These are phyloP conservation scores for Centropus unirufus DNA, from an alignment of 2,113 vertebrate species.

Conservation along the genomic window DNA sequence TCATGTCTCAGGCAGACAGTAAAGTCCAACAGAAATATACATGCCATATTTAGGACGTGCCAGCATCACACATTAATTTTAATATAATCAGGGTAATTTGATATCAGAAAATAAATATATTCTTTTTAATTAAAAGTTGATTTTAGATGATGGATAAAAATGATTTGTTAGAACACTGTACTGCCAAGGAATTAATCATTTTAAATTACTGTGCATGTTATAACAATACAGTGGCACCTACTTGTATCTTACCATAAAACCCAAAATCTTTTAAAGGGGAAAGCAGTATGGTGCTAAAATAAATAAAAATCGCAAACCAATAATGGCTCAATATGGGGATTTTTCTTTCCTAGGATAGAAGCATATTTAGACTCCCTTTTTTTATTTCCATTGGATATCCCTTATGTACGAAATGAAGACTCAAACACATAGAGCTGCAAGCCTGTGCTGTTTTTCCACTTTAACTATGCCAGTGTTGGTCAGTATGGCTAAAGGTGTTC, in stretches of 20 bases:
- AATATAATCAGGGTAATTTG: conserved; percentile 11
- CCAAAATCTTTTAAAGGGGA: not conserved
- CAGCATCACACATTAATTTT: not conserved
- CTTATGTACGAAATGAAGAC: not conserved
- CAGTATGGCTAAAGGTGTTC: rapidly evolving
- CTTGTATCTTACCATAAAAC: not conserved
- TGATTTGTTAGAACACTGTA: not conserved
- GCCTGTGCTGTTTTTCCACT: not conserved
- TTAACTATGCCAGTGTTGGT: not conserved
- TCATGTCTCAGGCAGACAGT: not conserved
- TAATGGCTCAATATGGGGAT: not conserved
- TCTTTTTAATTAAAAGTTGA: conserved; percentile 60
- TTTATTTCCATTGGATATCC: not conserved
- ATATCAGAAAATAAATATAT: conserved; percentile 37
- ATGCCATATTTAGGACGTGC: not conserved
- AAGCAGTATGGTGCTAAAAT: not conserved
- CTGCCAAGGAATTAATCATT: conserved; percentile 23
- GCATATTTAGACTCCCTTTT: not conserved
- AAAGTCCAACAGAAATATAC: conserved; percentile 21
- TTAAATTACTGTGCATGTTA: not conserved
- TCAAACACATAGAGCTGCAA: not conserved
- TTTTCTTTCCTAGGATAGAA: not conserved
- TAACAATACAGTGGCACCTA: not conserved
- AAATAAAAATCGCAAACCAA: not conserved
- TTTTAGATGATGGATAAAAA: conserved; percentile 28